Evolutionary conservation across 2,113 vertebrate genomes (phyloP), one percentile per base, ranked within the genome.

Genomic region (Camelus dromedarius): DNA sequence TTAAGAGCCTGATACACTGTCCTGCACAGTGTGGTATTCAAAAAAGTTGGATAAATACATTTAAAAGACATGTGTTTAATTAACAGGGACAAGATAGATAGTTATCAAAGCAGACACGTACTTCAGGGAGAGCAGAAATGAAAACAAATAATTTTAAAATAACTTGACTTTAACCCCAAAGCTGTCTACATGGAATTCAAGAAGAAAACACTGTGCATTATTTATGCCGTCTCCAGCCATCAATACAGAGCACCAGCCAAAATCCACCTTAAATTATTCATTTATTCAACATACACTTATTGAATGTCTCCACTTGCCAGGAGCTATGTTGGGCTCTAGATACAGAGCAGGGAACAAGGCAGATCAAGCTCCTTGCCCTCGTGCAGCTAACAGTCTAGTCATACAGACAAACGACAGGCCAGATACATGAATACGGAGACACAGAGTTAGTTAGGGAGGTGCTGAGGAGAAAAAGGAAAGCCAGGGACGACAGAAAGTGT

Each of bases 161-260:
- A 92, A 48, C 76, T 64, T 84, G 46, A 91, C 89, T 94, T 92
- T 79, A 95, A 52, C 80, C 64, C 38, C n/a, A 77, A 83, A 89
- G 30, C 52, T 81, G 28, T 72, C 75, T 66, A 66, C 3, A 32
- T 24, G 18, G 30, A 89, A 76, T 76, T 91, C 38, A 42, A 76
- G 50, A 86, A 75, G 15, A 82, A 92, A 96, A 62, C 15, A 89
- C 28, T 11, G 16, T 54, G 9, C 14, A 91, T 62, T 91, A 64
- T 66, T 60, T 77, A 76, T n/a, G 28, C 38, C 19, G 66, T 79
- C 28, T 83, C 56, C 80, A 38, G n/a, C 26, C 52, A 75, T 75
- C 85, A 67, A 75, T 64, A 67, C 8, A 90, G 84, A 52, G 79
- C 11, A 48, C 11, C 14, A 24, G 42, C 22, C 69, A 72, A 93